Conservation (phyloP, 2,113 vertebrate species). For the Monarcha castaneiventris region DNA sequence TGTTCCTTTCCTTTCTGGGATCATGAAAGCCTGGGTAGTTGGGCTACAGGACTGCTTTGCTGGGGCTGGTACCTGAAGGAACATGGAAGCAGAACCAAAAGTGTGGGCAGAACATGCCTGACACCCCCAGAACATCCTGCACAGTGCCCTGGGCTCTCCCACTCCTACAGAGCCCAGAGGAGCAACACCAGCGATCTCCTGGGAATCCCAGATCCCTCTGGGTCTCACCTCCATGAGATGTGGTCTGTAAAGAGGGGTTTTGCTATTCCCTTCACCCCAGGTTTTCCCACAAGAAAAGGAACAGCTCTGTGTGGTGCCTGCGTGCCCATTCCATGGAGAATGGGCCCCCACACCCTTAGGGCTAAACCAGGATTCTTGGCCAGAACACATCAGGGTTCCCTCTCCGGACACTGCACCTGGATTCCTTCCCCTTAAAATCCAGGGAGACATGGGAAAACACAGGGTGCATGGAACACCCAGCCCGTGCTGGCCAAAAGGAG, state of each 20-base stretch:
- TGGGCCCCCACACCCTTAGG: fast-evolving
- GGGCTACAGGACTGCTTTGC: fast-evolving
- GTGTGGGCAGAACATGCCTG: fast-evolving
- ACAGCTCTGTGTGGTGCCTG: not conserved
- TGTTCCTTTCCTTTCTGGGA: not conserved
- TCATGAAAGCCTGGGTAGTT: not conserved
- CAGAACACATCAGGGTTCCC: not conserved
- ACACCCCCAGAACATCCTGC: not conserved
- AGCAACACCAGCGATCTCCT: not conserved
- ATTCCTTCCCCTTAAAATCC: not conserved
- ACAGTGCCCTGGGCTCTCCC: not conserved
- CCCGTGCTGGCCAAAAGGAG: not conserved
- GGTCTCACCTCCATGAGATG: fast-evolving
- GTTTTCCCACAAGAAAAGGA: not conserved
- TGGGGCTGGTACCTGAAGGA: not conserved
- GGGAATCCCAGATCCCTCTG: not conserved
- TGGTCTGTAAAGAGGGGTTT: not conserved
- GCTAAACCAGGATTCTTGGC: not conserved
- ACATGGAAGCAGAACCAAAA: not conserved
- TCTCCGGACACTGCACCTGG: not conserved
- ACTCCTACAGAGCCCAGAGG: not conserved
- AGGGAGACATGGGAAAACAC: not conserved
- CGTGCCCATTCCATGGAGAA: fast-evolving
- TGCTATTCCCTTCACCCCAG: not conserved
- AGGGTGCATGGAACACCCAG: not conserved